Base-by-base conservation (phyloP, 2,797 vertebrate species). In the Melanotaenia boesemani region DNA sequence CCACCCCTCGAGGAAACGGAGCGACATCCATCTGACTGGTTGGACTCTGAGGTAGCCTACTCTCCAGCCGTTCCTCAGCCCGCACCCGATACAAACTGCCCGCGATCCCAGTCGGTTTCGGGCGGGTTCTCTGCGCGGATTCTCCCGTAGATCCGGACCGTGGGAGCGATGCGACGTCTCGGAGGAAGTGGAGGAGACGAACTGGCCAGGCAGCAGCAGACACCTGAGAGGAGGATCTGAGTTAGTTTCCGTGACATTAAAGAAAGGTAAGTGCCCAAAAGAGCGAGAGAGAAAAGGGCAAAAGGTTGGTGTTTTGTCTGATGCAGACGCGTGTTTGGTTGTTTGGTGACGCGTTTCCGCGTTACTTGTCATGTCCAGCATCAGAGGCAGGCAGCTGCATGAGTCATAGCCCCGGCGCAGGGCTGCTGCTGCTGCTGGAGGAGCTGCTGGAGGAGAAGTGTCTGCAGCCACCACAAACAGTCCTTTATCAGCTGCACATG, bases 101-200 rank as follows among this genome's bases (percentile, higher is more conserved):
- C 9, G 37, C 37, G 39, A 13, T 15, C 39, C 39, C 39, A 16
- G 46, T 71, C 68, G 65, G 34, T 71, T 72, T 62, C 70, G 24
- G 59, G 6, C 70, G 18, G 36, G 28, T 34, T n/a, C 85, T 44
- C 55, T 52, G 72, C 74, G 62, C 70, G 80, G 81, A 39, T 60
- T 54, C 54, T 61, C 46, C 70, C 63, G 76, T 59, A 60, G 60
- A 74, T 15, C 76, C 30, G 81, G 68, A 83, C 84, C 7, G 80
- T 34, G 76, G 85, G 84, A 90, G 89, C 89, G 77, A 92, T 92
- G 91, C 90, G 81, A 82, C 87, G 89, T 66, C 85, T 88, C 59
- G 89, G 79, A 75, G 87, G 87, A 76, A 85, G 84, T 85, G 88
- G 86, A 86, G 89, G 83, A 91, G 81, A 88, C 80, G 59, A 76